Percentiles rank a stretch among this genome's conserved stretches.
Evolutionary conservation across 2,113 vertebrate genomes (phyloP).

Genomic region (Riparia riparia): DNA sequence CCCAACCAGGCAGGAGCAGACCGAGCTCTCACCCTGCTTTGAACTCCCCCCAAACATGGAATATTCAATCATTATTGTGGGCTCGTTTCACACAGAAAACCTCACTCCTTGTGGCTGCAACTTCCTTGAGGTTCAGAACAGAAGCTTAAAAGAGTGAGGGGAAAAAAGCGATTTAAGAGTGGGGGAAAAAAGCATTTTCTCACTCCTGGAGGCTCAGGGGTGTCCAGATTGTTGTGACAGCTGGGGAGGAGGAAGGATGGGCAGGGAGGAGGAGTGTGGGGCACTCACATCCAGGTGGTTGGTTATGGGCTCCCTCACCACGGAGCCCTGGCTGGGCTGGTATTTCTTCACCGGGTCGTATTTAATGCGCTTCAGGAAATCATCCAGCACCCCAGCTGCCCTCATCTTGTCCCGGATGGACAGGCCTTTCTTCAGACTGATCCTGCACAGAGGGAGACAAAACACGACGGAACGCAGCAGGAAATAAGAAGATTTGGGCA

Average conservation of each 20-base stretch:
- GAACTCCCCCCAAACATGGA: fast-evolving
- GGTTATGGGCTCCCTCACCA: slow-evolving; percentile 74
- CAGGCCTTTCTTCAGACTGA: slow-evolving; percentile 76
- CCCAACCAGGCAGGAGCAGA: fast-evolving
- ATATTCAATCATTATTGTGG: background rate
- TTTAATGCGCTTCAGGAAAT: slow-evolving; percentile 66
- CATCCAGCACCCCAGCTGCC: slow-evolving; percentile 73
- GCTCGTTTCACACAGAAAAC: background rate
- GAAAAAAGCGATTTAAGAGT: background rate
- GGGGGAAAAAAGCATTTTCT: background rate
- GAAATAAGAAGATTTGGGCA: background rate
- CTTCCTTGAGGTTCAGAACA: background rate
- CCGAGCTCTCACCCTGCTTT: background rate
- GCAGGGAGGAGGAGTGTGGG: background rate
- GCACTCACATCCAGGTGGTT: slow-evolving; percentile 82
- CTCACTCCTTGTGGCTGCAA: background rate
- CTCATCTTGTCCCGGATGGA: slow-evolving; percentile 77
- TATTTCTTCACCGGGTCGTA: slow-evolving; percentile 72
- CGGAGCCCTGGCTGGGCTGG: background rate
- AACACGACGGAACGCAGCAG: background rate
- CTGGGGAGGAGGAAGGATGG: background rate
- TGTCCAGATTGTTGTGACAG: fast-evolving
- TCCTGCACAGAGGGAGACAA: slow-evolving; percentile 4
- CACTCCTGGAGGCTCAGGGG: fast-evolving
- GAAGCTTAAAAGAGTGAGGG: background rate